Conservation (phyloP, 2,797 vertebrate genomes). For the Muscicapa striata region DNA sequence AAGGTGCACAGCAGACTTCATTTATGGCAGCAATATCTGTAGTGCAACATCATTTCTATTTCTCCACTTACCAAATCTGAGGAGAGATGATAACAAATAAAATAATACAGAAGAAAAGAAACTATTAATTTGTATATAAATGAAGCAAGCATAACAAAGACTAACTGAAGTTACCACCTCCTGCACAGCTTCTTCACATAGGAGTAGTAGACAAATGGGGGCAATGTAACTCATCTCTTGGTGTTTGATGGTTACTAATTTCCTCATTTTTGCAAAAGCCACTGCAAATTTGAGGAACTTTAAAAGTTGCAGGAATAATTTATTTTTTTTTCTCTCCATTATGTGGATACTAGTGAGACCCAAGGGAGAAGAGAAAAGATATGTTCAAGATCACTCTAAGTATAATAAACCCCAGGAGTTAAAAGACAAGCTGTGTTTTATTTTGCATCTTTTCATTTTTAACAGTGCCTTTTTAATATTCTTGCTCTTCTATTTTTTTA, state of each 20-base stretch:
- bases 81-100: background rate
- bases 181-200: background rate
- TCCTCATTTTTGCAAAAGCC: background rate
- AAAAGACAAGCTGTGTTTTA: background rate
- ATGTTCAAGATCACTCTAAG: background rate
- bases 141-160: background rate
- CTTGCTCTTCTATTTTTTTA: background rate
- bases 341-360: background rate
- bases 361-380: background rate
- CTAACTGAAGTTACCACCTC: background rate
- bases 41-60: background rate
- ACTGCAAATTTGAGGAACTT: background rate
- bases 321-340: background rate
- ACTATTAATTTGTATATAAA: background rate
- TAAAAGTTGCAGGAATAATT: background rate
- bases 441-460: conserved; percentile 7
- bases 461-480: background rate
- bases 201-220: background rate
- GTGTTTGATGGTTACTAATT: background rate
- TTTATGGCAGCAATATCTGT: background rate
- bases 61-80: background rate
- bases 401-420: background rate
- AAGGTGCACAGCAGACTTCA: background rate
- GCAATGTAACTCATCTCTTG: background rate
- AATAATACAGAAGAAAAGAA: background rate